Percentiles rank a stretch among this genome's conserved stretches.
These are phyloP conservation scores for Onychostoma macrolepis DNA, from an alignment of 2,113 vertebrate genomes.

Conservation along the genomic window DNA sequence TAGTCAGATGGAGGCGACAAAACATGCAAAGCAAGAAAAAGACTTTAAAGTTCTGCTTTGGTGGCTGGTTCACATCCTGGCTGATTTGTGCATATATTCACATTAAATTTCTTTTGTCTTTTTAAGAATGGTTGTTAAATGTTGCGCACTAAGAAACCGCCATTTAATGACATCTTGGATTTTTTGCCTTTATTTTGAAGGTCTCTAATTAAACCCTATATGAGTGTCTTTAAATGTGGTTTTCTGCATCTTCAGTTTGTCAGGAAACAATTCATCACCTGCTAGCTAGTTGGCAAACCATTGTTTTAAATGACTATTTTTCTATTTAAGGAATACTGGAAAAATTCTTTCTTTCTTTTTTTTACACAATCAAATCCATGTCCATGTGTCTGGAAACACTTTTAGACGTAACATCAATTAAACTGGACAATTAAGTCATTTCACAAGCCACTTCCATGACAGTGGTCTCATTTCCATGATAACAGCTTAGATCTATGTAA, in stretches of 20 bases:
- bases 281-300: constrained; percentile 23
- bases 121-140: constrained; percentile 73
- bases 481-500: background rate
- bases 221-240: constrained; percentile 71
- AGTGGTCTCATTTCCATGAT: background rate
- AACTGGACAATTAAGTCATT: constrained; percentile 4
- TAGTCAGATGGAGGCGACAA: constrained; percentile 63
- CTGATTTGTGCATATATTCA: constrained; percentile 66
- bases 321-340: constrained; percentile 43
- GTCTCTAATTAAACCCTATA: constrained; percentile 58
- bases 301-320: constrained; percentile 42
- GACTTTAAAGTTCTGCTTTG: constrained; percentile 51
- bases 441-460: constrained; percentile 1
- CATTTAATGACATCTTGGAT: constrained; percentile 69
- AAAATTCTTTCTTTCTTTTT: background rate
- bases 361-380: constrained; percentile 24
- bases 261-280: constrained; percentile 62
- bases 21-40: constrained; percentile 63
- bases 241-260: constrained; percentile 60
- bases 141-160: constrained; percentile 67
- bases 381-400: constrained; percentile 5
- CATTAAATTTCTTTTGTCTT: constrained; percentile 53
- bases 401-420: constrained; percentile 20
- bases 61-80: constrained; percentile 67
- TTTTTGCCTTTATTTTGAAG: constrained; percentile 70